phyloP scores from a whole-genome alignment of 2,113 vertebrate species.

The Piprites chloris region DNA sequence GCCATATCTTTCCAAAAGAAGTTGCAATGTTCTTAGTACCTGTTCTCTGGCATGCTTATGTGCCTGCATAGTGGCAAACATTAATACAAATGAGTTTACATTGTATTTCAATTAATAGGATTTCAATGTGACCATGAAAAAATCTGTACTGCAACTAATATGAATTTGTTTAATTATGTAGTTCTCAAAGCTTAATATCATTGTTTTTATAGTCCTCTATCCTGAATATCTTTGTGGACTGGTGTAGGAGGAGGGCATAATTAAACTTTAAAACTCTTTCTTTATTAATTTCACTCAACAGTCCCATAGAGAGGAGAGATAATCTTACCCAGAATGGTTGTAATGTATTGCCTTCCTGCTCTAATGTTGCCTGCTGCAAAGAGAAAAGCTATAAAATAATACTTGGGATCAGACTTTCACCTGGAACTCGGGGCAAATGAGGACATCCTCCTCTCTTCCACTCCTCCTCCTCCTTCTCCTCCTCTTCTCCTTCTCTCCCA shows the following conservation, averaged over 20 bases:
- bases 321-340: background rate
- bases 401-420: background rate
- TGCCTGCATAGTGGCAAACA: background rate
- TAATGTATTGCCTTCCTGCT: background rate
- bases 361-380: background rate
- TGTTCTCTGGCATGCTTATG: background rate
- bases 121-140: background rate
- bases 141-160: background rate
- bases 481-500: background rate
- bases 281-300: background rate
- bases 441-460: background rate
- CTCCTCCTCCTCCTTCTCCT: background rate
- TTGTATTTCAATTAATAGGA: background rate
- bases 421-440: background rate
- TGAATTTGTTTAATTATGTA: background rate
- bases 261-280: background rate
- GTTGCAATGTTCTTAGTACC: background rate
- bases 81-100: slow-evolving; percentile 36
- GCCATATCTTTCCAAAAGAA: background rate
- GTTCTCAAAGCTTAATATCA: background rate
- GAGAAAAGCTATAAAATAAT: background rate
- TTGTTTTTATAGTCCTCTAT: background rate
- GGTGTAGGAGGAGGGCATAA: background rate
- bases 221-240: background rate
- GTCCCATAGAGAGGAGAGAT: background rate